Conservation (phyloP, 2,888 invertebrate species). For the Drosophila neotestacea region DNA sequence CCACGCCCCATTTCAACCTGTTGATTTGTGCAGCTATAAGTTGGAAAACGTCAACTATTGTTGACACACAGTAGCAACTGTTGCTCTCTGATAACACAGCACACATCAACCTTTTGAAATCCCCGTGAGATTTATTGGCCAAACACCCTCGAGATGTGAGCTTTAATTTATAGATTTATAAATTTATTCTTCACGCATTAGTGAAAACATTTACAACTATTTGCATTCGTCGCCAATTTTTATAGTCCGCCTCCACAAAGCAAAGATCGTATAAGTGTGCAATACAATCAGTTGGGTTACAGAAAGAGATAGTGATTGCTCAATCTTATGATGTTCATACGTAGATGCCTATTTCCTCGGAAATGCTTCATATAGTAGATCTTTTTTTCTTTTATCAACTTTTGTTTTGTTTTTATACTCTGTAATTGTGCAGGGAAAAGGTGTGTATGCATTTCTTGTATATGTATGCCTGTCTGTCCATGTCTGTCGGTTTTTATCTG, state of each 20-base stretch:
- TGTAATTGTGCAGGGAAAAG: slow-evolving; percentile 7
- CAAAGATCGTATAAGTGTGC: neutral
- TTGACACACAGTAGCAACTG: neutral
- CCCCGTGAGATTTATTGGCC: slow-evolving; percentile 64
- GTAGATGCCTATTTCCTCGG: slow-evolving; percentile 24
- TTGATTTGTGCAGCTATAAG: slow-evolving; percentile 3
- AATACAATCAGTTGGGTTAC: slow-evolving; percentile 13
- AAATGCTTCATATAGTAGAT: slow-evolving; percentile 14
- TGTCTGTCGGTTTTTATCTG: neutral
- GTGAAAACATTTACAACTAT: slow-evolving; percentile 33
- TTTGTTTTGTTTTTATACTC: neutral
- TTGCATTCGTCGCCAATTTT: slow-evolving; percentile 45
- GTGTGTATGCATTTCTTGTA: neutral
- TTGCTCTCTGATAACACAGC: slow-evolving; percentile 37
- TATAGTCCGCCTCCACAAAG: slow-evolving; percentile 3
- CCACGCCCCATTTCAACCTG: slow-evolving; percentile 36
- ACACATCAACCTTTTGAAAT: slow-evolving; percentile 41
- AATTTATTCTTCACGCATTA: slow-evolving; percentile 75
- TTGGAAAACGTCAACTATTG: slow-evolving; percentile 2
- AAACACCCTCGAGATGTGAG: slow-evolving; percentile 10
- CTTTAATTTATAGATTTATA: slow-evolving; percentile 57
- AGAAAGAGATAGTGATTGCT: slow-evolving; percentile 33
- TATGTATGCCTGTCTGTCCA: too few relatives aligned
- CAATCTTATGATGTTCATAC: neutral
- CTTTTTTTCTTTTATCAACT: neutral